phyloP scores from a whole-genome alignment of 2,888 invertebrate species.

The Lacanobia oleracea region DNA sequence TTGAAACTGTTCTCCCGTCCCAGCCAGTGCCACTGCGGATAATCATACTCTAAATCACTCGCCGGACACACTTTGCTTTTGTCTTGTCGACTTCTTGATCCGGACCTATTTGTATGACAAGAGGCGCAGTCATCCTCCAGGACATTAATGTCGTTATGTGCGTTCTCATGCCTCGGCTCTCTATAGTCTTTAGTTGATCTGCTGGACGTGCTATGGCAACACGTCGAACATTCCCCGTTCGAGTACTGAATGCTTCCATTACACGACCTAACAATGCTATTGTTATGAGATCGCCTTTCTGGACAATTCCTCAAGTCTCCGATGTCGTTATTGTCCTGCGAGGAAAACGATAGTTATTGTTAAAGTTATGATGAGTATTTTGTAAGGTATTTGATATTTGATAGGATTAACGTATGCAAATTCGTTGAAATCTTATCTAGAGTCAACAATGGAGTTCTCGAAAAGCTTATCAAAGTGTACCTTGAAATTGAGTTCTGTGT shows the following conservation, averaged over 20 bases:
- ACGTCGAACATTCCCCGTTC: constrained; percentile 88
- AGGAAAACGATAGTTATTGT: constrained; percentile 77
- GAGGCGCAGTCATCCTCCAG: constrained; percentile 86
- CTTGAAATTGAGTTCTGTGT: constrained; percentile 90
- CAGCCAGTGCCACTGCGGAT: constrained; percentile 89
- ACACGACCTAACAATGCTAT: constrained; percentile 88
- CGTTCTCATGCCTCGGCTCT: constrained; percentile 83
- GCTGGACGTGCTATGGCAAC: constrained; percentile 88
- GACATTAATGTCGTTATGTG: constrained; percentile 85
- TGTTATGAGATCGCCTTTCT: constrained; percentile 88
- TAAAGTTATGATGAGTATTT: constrained; percentile 58
- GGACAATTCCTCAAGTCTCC: constrained; percentile 86
- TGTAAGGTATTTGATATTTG: constrained; percentile 65
- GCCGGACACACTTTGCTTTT: constrained; percentile 88
- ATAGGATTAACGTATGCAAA: constrained; percentile 77
- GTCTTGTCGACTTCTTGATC: constrained; percentile 87
- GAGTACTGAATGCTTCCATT: constrained; percentile 89
- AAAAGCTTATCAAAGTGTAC: constrained; percentile 84
- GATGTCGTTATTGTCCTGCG: constrained; percentile 86
- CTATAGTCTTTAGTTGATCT: constrained; percentile 88
- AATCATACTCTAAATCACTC: constrained; percentile 89
- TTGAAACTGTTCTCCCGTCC: constrained; percentile 90
- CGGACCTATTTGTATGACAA: constrained; percentile 88
- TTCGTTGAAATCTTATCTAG: constrained; percentile 81
- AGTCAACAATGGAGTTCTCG: constrained; percentile 76